Evolutionary conservation across 2,113 vertebrate species (phyloP).

Genomic region (Xenopus laevis): DNA sequence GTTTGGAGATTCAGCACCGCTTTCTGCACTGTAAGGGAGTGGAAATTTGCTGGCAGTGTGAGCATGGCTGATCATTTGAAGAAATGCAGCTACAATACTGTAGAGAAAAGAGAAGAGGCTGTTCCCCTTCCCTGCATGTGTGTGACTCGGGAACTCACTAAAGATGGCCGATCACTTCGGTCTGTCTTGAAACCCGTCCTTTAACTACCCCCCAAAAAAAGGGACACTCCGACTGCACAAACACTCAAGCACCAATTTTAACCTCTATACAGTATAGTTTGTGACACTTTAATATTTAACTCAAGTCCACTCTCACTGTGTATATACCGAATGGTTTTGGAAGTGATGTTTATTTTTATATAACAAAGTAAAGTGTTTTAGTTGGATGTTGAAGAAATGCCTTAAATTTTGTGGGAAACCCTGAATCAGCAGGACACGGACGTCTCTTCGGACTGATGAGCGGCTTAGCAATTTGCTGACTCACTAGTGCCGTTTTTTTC

Average conservation of each 20-base stretch:
- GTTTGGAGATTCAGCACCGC: constrained; percentile 97
- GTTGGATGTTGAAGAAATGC: constrained; percentile 70
- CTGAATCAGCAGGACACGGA: constrained; percentile 71
- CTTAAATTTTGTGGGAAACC: constrained; percentile 77
- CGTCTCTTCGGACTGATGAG: constrained; percentile 45
- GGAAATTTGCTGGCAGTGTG: constrained; percentile 87
- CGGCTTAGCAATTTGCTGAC: too few species aligned
- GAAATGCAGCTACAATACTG: constrained; percentile 84
- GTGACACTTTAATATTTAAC: constrained; percentile 73
- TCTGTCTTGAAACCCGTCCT: constrained; percentile 88
- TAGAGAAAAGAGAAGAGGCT: constrained; percentile 85
- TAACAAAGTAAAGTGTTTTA: constrained; percentile 56
- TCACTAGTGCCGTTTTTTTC: too few species aligned
- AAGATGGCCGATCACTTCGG: constrained; percentile 84
- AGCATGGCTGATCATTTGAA: constrained; percentile 97
- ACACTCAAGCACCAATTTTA: constrained; percentile 65
- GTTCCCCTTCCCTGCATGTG: constrained; percentile 94
- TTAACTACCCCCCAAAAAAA: constrained; percentile 53
- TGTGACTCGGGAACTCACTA: constrained; percentile 87
- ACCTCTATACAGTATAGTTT: constrained; percentile 62
- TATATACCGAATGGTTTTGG: constrained; percentile 71
- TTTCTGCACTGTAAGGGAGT: constrained; percentile 86
- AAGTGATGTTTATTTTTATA: constrained; percentile 82
- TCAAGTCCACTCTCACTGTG: constrained; percentile 75
- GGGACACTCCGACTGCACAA: constrained; percentile 59